Percentiles rank a stretch among this genome's conserved stretches.
phyloP scores from a whole-genome alignment of 2,113 vertebrate genomes.

The Phyllostomus discolor region DNA sequence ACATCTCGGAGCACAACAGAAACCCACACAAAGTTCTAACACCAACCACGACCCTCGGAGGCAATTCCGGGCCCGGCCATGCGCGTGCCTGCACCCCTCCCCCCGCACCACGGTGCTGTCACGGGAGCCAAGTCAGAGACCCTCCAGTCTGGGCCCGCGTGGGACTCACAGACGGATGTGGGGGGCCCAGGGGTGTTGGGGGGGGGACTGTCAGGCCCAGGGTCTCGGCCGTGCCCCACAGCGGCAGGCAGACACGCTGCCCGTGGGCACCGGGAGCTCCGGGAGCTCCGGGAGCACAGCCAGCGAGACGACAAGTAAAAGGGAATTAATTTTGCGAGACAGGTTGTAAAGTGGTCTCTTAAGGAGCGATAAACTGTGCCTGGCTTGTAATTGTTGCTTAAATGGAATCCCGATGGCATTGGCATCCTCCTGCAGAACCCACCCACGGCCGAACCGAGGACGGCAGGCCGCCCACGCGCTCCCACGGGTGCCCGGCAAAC shows the following conservation, averaged over 20 bases:
- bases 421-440: not conserved
- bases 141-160: rapidly evolving
- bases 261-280: rapidly evolving
- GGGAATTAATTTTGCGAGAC: not conserved
- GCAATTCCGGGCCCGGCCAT: rapidly evolving
- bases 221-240: rapidly evolving
- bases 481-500: rapidly evolving
- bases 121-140: rapidly evolving
- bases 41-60: not conserved
- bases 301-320: not conserved
- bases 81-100: not conserved
- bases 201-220: not conserved
- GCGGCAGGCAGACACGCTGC: not conserved
- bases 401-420: not conserved
- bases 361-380: not conserved
- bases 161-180: not conserved
- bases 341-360: not conserved
- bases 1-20: not conserved
- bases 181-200: rapidly evolving
- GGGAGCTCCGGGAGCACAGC: not conserved
- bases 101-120: rapidly evolving
- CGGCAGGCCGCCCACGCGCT: rapidly evolving
- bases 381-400: not conserved
- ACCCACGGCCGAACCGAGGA: rapidly evolving
- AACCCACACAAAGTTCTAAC: slow-evolving; percentile 6